Evolutionary conservation across 1,140 invertebrate species (phyloP).

Genomic region (Drosophila tani): DNA sequence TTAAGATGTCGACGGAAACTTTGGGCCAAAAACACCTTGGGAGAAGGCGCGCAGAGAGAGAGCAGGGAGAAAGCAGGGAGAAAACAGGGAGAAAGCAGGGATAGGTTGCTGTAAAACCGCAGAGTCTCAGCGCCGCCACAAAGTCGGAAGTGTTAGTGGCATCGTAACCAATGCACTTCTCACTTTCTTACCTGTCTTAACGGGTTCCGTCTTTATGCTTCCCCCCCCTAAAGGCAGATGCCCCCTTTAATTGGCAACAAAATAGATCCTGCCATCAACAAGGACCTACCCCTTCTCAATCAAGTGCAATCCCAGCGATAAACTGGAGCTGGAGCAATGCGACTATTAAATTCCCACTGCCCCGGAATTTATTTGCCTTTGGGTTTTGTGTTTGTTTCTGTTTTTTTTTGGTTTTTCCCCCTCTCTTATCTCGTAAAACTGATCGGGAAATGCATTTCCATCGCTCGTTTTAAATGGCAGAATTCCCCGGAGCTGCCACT

Average conservation of each 20-base stretch:
- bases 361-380: neutral
- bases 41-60: neutral
- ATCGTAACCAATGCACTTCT: slow-evolving; percentile 67
- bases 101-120: slow-evolving; percentile 47
- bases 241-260: slow-evolving; percentile 17
- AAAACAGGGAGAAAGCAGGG: neutral
- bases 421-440: neutral
- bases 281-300: neutral
- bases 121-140: slow-evolving; percentile 66
- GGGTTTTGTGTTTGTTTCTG: no score
- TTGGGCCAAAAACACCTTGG: slow-evolving; percentile 53
- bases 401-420: no score
- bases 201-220: no score
- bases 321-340: slow-evolving; percentile 1
- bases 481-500: no score
- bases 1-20: slow-evolving; percentile 80
- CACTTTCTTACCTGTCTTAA: slow-evolving; percentile 21
- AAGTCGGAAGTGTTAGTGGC: slow-evolving; percentile 70
- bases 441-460: slow-evolving; percentile 9
- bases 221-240: neutral
- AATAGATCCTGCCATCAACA: slow-evolving; percentile 1
- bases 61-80: no score
- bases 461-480: no score
- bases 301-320: neutral
- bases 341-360: slow-evolving; percentile 8